Conservation (phyloP, 2,888 invertebrate genomes). For the Coleophora flavipennella region DNA sequence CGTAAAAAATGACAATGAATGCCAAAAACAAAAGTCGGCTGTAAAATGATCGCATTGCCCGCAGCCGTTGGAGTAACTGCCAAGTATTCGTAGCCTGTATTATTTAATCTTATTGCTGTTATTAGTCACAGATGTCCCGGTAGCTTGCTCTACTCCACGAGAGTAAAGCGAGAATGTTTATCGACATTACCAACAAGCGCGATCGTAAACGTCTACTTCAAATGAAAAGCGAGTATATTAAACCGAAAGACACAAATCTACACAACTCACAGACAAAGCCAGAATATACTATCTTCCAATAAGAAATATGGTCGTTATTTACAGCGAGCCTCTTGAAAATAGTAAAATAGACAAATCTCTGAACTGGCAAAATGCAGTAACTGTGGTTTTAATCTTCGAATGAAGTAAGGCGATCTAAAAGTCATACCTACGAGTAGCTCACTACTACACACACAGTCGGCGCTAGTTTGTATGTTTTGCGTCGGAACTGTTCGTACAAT, state of each 20-base stretch:
- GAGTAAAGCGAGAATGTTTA: conserved; percentile 11
- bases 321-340: conserved; percentile 3
- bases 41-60: conserved; percentile 10
- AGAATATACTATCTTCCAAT: background rate
- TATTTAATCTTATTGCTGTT: conserved; percentile 16
- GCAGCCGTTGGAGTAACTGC: conserved; percentile 12
- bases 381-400: conserved; percentile 56
- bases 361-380: conserved; percentile 23
- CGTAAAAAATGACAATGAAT: conserved; percentile 12
- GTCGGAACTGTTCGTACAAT: conserved; percentile 61
- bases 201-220: conserved; percentile 21
- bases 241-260: conserved; percentile 1
- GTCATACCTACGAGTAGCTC: conserved; percentile 62
- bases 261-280: background rate
- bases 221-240: conserved; percentile 11
- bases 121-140: conserved; percentile 14
- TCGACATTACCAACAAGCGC: conserved; percentile 17
- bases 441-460: conserved; percentile 31
- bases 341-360: background rate
- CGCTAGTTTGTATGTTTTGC: conserved; percentile 38
- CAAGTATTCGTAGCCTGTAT: conserved; percentile 14
- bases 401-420: conserved; percentile 72
- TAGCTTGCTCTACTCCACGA: conserved; percentile 3
- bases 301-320: no score
- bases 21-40: conserved; percentile 12